Evolutionary conservation across 2,113 vertebrate species (phyloP).

Genomic region (Bubo scandiacus): DNA sequence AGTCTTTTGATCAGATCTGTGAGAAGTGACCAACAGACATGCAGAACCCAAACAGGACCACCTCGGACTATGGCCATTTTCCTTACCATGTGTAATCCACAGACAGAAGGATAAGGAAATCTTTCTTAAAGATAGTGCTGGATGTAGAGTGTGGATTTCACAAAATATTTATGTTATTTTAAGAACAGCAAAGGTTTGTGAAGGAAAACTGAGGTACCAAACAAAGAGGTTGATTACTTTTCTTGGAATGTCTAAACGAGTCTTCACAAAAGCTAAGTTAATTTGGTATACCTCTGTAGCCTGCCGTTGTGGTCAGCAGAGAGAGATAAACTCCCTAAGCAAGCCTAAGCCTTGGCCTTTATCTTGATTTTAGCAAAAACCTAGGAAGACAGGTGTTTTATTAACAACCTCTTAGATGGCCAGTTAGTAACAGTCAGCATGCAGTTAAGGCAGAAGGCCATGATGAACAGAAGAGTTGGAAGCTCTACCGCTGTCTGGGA

Average conservation of each 20-base stretch:
- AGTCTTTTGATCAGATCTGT: neutral
- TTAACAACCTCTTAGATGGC: neutral
- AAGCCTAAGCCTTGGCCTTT: neutral
- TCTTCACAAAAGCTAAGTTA: neutral
- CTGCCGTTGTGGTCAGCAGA: neutral
- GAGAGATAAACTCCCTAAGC: neutral
- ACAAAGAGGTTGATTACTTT: neutral
- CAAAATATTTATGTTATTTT: neutral
- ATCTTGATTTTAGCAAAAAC: neutral
- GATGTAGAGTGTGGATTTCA: neutral
- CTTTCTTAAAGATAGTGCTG: neutral
- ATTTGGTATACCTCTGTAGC: neutral
- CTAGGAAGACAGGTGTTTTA: neutral
- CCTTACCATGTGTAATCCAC: neutral
- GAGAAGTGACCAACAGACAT: neutral
- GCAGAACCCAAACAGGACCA: neutral
- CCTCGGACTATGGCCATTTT: neutral
- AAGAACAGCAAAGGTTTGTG: neutral
- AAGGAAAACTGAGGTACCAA: neutral
- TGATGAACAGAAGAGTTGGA: neutral
- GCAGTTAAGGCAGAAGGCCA: neutral
- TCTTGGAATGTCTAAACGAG: neutral
- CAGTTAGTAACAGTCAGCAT: neutral
- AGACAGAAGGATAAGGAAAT: neutral
- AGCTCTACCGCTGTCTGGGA: neutral